Percentiles rank a stretch among this genome's conserved stretches.
These are phyloP conservation scores for Meloidogyne exigua DNA, from an alignment of 1,140 invertebrate species.

Conservation along the genomic window DNA sequence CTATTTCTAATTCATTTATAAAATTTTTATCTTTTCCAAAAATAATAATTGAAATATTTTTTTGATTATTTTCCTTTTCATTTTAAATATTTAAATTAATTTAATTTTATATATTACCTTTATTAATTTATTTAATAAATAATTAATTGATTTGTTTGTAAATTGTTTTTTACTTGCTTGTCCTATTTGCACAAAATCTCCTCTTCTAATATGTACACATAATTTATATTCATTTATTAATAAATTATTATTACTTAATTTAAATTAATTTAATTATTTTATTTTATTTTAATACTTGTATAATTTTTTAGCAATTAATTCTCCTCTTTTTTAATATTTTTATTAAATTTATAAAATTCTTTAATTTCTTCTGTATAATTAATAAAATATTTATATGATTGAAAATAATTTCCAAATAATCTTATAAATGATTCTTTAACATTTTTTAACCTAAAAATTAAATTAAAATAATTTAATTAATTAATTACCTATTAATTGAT, in stretches of 20 bases:
- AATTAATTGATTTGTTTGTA: neutral
- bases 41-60: neutral
- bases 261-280: neutral
- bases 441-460: neutral
- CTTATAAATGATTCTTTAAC: neutral
- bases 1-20: conserved; percentile 7
- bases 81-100: neutral
- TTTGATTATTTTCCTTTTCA: neutral
- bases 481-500: neutral
- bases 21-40: conserved; percentile 5
- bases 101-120: neutral
- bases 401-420: neutral
- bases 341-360: conserved; percentile 2
- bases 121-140: neutral
- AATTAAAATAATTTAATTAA: neutral
- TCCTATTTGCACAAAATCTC: neutral
- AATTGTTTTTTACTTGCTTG: conserved; percentile 13
- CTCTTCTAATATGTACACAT: neutral
- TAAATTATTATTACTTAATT: neutral
- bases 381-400: conserved; percentile 1
- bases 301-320: neutral
- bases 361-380: neutral
- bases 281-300: neutral
- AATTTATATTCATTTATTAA: neutral
- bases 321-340: neutral